Evolutionary conservation across 2,113 vertebrate genomes (phyloP).

Genomic region (Sminthopsis crassicaudata): DNA sequence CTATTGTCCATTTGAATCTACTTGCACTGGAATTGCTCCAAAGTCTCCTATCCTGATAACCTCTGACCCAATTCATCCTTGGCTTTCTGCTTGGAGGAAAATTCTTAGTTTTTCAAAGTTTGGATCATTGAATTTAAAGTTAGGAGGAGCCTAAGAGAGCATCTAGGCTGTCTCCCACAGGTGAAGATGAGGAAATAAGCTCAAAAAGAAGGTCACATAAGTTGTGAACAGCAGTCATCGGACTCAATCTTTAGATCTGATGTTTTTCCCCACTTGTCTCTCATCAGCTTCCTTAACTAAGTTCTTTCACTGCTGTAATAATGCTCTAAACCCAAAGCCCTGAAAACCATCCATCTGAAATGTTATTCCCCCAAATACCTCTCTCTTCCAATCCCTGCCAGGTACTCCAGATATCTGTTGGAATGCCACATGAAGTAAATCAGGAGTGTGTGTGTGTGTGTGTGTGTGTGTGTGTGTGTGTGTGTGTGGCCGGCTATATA

Average conservation of each 20-base stretch:
- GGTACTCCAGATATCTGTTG: slow-evolving; percentile 34
- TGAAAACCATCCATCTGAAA: slow-evolving; percentile 19
- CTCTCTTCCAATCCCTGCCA: slow-evolving; percentile 8
- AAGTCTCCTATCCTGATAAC: not conserved
- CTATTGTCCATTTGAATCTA: not conserved
- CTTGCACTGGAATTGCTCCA: not conserved
- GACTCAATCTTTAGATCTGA: not conserved
- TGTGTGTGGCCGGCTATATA: too few species aligned
- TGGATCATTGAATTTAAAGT: not conserved
- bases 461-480: too few species aligned
- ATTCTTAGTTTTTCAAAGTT: not conserved
- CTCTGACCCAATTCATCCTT: not conserved
- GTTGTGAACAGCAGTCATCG: not conserved
- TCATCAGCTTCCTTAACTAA: not conserved
- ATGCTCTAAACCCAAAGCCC: not conserved
- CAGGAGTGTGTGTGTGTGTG: slow-evolving; percentile 18
- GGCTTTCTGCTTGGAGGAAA: not conserved
- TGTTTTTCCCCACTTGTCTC: not conserved
- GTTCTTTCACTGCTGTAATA: not conserved
- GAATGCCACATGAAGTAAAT: not conserved
- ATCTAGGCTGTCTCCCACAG: not conserved
- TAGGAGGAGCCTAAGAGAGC: not conserved
- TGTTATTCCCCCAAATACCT: not conserved
- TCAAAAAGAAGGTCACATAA: not conserved
- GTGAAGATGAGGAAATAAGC: not conserved